Conservation (phyloP, 1,140 invertebrate species). For the Chionoecetes opilio region DNA sequence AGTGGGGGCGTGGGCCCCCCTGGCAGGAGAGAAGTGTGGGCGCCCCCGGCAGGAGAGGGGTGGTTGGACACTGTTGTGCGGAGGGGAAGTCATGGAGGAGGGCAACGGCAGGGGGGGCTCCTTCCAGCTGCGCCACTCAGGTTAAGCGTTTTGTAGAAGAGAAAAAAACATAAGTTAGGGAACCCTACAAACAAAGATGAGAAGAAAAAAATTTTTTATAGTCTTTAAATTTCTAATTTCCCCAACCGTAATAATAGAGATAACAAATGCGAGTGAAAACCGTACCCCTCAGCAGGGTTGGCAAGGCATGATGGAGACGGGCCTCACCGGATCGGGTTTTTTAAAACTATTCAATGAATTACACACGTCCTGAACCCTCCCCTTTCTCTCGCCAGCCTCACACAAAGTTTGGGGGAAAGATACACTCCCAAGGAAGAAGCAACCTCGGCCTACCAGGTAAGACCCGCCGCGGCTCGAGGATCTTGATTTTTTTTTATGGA, state of each 20-base stretch:
- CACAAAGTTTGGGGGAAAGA: constrained; percentile 61
- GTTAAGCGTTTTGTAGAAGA: constrained; percentile 74
- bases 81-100: constrained; percentile 67
- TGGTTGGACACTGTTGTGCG: constrained; percentile 69
- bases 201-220: not conserved
- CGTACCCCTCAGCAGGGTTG: not conserved
- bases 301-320: not conserved
- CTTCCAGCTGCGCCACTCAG: constrained; percentile 75
- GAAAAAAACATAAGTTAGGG: not conserved
- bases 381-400: not conserved
- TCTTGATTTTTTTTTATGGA: not conserved
- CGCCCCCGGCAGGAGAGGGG: constrained; percentile 55
- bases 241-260: not conserved
- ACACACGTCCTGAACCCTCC: not conserved
- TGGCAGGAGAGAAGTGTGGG: constrained; percentile 72
- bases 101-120: constrained; percentile 70
- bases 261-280: not conserved
- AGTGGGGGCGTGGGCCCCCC: constrained; percentile 75
- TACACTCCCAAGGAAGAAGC: constrained; percentile 59
- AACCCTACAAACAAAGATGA: not conserved
- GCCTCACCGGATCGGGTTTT: not conserved
- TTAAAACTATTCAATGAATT: not conserved
- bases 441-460: not conserved
- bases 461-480: constrained; percentile 10
- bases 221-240: not conserved